phyloP scores from a whole-genome alignment of 92 coral and sea anemone genomes.

The Zoanthus sociatus region DNA sequence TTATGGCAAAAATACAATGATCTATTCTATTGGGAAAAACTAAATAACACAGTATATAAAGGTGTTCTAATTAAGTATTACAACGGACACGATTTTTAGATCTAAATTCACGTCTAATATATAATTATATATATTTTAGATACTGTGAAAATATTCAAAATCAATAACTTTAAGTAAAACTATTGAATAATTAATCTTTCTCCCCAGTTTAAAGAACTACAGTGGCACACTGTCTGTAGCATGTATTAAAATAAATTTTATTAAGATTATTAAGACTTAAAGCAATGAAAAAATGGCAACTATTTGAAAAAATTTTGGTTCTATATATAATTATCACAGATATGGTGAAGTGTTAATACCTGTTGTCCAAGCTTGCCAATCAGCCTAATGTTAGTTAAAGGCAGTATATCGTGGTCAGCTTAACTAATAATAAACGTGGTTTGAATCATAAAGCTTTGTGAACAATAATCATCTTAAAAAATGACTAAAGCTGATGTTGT shows the following conservation, averaged over 20 bases:
- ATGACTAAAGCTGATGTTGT: neutral
- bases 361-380: neutral
- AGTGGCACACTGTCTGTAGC: neutral
- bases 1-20: too few species aligned
- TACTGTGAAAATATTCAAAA: neutral
- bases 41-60: too few species aligned
- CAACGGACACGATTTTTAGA: too few species aligned
- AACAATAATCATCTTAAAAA: neutral
- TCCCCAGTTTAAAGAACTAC: neutral
- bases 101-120: too few species aligned
- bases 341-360: neutral
- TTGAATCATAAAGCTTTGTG: neutral
- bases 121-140: neutral
- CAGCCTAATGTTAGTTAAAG: slow-evolving; percentile 2
- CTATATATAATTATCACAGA: neutral
- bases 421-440: slow-evolving; percentile 1
- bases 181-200: neutral
- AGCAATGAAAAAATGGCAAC: neutral
- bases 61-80: too few species aligned
- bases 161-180: neutral
- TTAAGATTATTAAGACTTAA: neutral
- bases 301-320: neutral
- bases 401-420: neutral
- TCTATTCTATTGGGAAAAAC: too few species aligned
- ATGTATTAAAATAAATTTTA: neutral